phyloP scores from a whole-genome alignment of 2,113 vertebrate genomes.

The Hoplias malabaricus region DNA sequence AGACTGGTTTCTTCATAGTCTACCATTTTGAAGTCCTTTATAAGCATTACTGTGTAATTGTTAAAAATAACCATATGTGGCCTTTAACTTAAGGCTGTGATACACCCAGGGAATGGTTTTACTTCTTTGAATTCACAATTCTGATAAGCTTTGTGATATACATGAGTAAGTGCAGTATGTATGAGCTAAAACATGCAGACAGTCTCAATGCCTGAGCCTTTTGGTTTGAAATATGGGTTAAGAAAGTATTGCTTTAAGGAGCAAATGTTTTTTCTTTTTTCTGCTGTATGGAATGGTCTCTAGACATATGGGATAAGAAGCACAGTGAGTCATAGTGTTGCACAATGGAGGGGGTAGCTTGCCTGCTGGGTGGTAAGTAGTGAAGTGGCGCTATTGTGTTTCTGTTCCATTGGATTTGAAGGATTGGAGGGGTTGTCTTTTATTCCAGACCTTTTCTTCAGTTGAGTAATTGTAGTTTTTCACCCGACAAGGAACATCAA shows the following conservation, averaged over 20 bases:
- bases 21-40: not conserved
- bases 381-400: constrained; percentile 33
- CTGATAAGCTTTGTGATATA: not conserved
- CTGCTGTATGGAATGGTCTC: constrained; percentile 5
- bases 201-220: not conserved
- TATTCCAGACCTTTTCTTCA: constrained; percentile 36
- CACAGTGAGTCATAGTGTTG: constrained; percentile 12
- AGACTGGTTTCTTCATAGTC: not conserved
- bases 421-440: constrained; percentile 39
- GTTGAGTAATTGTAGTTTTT: constrained; percentile 33
- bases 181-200: not conserved
- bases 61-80: constrained; percentile 7
- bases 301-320: constrained; percentile 29
- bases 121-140: too few species aligned
- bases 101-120: not conserved
- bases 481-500: constrained; percentile 37
- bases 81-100: not conserved
- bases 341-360: not conserved
- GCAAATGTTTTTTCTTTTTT: not conserved
- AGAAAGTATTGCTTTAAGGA: not conserved
- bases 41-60: constrained; percentile 20
- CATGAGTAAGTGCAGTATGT: not conserved
- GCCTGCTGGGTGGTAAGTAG: not conserved
- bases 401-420: constrained; percentile 8
- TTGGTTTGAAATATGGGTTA: not conserved